A percentile compares a stretch with the other conserved stretches of the same genome.
These are phyloP conservation scores for Andrena minutula DNA, from an alignment of 2,888 invertebrate genomes.

Conservation along the genomic window DNA sequence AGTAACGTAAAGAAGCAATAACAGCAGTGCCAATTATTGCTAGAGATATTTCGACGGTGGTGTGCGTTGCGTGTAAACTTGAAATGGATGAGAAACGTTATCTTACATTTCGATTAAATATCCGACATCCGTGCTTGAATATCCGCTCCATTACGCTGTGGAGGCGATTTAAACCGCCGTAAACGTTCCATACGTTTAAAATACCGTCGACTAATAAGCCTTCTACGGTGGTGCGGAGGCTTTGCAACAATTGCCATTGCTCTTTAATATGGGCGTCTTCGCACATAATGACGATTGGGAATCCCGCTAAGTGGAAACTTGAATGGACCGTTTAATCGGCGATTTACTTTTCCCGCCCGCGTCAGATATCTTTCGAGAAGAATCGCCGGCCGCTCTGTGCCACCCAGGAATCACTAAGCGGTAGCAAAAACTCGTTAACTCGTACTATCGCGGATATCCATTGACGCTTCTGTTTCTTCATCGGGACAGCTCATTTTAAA, in stretches of 20 bases:
- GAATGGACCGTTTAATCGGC: not conserved
- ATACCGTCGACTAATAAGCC: conserved; percentile 86
- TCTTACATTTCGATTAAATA: conserved; percentile 83
- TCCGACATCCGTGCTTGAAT: conserved; percentile 87
- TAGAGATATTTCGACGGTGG: not conserved
- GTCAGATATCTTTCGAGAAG: conserved; percentile 1
- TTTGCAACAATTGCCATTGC: conserved; percentile 86
- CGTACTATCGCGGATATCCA: conserved; percentile 15
- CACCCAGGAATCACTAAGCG: not conserved
- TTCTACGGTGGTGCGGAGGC: conserved; percentile 87
- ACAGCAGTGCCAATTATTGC: conserved; percentile 1
- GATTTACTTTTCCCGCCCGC: conserved; percentile 19
- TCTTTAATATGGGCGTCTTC: conserved; percentile 77
- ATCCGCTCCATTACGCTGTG: conserved; percentile 87
- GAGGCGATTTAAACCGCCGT: conserved; percentile 87
- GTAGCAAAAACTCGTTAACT: conserved; percentile 10
- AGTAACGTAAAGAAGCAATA: not conserved
- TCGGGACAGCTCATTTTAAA: conserved; percentile 19
- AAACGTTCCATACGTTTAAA: conserved; percentile 88
- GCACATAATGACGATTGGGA: conserved; percentile 60
- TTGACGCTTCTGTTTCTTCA: conserved; percentile 20
- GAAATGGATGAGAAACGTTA: conserved; percentile 6
- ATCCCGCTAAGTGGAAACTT: conserved; percentile 20
- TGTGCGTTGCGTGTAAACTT: not conserved
- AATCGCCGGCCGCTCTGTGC: not conserved